A percentile compares a stretch with the other conserved stretches of the same genome.
Evolutionary conservation across 1,140 invertebrate species (phyloP).

Genomic region (Bacillus rossius): DNA sequence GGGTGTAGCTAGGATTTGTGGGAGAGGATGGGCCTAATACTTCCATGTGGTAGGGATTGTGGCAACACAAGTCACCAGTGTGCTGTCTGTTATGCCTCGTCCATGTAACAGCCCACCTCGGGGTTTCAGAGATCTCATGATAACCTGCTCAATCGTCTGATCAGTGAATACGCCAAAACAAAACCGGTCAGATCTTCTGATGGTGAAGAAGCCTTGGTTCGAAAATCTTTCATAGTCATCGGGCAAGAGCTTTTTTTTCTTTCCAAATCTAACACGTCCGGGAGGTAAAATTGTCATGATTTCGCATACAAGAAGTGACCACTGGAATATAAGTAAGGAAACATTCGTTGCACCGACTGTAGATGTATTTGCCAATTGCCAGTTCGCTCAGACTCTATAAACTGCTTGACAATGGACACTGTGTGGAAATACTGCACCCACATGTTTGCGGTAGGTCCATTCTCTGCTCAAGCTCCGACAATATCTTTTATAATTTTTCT

Average conservation of each 20-base stretch:
- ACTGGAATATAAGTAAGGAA: conserved; percentile 42
- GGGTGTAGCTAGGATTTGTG: too few relatives aligned
- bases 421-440: too few relatives aligned
- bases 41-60: neutral
- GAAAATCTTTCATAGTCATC: conserved; percentile 33
- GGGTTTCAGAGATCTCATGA: conserved; percentile 36
- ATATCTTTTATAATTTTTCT: too few relatives aligned
- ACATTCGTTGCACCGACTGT: conserved; percentile 36
- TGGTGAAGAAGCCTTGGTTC: conserved; percentile 30
- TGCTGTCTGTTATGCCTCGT: neutral
- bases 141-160: conserved; percentile 37
- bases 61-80: neutral
- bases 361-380: conserved; percentile 33
- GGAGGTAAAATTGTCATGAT: conserved; percentile 40
- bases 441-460: too few relatives aligned
- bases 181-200: conserved; percentile 36
- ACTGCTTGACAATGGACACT: conserved; percentile 10
- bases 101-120: conserved; percentile 13
- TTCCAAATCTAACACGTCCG: conserved; percentile 35
- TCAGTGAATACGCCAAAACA: conserved; percentile 40
- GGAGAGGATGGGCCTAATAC: too few relatives aligned
- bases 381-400: conserved; percentile 27
- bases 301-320: conserved; percentile 44
- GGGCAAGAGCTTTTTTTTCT: neutral
- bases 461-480: too few relatives aligned